Percentiles rank a stretch among this genome's conserved stretches.
Evolutionary conservation across 2,888 invertebrate species (phyloP).

Genomic region (Octonoba sinensis): DNA sequence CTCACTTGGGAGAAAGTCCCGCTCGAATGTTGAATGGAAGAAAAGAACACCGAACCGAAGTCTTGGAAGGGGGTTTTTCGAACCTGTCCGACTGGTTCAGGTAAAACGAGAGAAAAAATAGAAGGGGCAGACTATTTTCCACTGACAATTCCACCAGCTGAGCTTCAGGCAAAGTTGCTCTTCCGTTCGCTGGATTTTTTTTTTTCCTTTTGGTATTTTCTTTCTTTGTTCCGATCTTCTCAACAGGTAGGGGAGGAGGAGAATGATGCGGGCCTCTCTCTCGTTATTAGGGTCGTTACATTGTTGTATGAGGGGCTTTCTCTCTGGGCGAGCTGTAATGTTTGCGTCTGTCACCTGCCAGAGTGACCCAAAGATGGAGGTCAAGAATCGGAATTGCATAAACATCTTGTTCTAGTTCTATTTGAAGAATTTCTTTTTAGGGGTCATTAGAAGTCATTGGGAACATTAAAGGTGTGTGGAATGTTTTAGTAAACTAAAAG

Average conservation of each 20-base stretch:
- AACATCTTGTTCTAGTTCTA: too few species aligned
- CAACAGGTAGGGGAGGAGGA: slow-evolving; percentile 27
- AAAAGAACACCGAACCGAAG: slow-evolving; percentile 6
- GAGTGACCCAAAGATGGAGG: too few species aligned
- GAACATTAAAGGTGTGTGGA: too few species aligned
- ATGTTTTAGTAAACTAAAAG: too few species aligned
- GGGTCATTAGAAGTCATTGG: too few species aligned
- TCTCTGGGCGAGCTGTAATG: too few species aligned
- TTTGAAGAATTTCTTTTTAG: too few species aligned
- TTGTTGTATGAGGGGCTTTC: neutral
- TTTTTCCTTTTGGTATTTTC: too few species aligned
- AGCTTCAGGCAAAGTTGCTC: slow-evolving; percentile 38
- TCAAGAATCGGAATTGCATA: too few species aligned
- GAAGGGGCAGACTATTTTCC: slow-evolving; percentile 13
- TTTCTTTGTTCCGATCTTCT: neutral
- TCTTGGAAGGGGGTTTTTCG: slow-evolving; percentile 14
- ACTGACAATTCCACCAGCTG: neutral
- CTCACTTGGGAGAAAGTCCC: neutral
- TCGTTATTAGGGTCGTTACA: slow-evolving; percentile 8
- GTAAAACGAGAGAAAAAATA: slow-evolving; percentile 20
- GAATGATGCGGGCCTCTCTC: slow-evolving; percentile 35
- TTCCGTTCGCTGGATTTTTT: slow-evolving; percentile 31
- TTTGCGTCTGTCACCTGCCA: too few species aligned
- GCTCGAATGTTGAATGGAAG: slow-evolving; percentile 10
- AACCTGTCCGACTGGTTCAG: slow-evolving; percentile 58